Conservation (phyloP, 2,888 invertebrate species). For the Amphiduros pacificus region DNA sequence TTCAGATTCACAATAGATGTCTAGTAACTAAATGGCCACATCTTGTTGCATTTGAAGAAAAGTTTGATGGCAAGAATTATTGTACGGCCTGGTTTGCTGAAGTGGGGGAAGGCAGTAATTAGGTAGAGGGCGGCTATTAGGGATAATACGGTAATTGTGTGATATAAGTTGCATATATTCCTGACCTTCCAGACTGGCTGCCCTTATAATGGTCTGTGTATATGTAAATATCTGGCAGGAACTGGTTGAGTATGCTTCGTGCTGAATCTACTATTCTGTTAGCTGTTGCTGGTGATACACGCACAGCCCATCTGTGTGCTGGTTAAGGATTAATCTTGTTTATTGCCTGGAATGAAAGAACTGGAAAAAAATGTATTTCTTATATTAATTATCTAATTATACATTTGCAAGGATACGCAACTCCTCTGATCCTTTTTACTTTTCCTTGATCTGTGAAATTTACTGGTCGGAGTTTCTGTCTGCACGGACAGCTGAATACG, state of each 20-base stretch:
- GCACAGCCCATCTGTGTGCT: conserved; percentile 67
- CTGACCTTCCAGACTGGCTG: conserved; percentile 76
- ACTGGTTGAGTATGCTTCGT: conserved; percentile 86
- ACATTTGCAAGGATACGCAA: conserved; percentile 66
- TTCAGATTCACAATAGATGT: too few species aligned
- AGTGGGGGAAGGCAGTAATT: too few species aligned
- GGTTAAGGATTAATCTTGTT: conserved; percentile 21
- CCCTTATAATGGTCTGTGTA: conserved; percentile 91
- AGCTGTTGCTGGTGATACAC: conserved; percentile 90
- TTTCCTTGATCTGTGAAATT: conserved; percentile 78
- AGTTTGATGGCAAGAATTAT: too few species aligned
- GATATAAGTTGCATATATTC: too few species aligned
- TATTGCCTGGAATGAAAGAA: neutral
- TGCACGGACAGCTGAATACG: conserved; percentile 83
- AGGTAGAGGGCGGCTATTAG: conserved; percentile 6
- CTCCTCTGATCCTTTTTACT: conserved; percentile 90
- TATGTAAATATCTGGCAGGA: conserved; percentile 93
- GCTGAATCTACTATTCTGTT: conserved; percentile 92
- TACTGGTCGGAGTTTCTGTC: conserved; percentile 79
- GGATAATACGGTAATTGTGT: too few species aligned
- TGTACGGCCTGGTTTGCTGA: too few species aligned
- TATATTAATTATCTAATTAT: neutral
- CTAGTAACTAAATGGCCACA: too few species aligned
- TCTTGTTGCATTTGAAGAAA: too few species aligned
- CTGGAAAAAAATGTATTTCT: neutral